Evolutionary conservation across 2,797 vertebrate species (phyloP).

Genomic region (Hyperoplus immaculatus): DNA sequence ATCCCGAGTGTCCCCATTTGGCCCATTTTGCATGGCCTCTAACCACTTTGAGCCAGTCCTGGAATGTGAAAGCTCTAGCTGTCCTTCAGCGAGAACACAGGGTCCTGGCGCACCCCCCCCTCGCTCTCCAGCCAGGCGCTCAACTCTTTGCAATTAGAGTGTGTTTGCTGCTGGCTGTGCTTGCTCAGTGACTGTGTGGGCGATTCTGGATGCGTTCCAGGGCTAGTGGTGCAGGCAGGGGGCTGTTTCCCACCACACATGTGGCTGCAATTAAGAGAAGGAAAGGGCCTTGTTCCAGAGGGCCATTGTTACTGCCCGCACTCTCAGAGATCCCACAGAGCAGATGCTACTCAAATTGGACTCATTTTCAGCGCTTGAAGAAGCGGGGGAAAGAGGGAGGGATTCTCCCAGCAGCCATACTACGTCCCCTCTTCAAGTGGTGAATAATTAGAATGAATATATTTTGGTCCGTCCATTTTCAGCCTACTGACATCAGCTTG

Average conservation of each 20-base stretch:
- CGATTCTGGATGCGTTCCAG: slow-evolving; percentile 77
- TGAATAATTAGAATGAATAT: slow-evolving; percentile 68
- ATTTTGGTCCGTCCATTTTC: slow-evolving; percentile 63
- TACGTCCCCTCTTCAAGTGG: slow-evolving; percentile 58
- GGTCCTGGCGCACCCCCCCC: slow-evolving; percentile 65
- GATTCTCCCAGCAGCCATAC: slow-evolving; percentile 53
- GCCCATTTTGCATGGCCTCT: slow-evolving; percentile 64
- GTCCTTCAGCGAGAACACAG: slow-evolving; percentile 77
- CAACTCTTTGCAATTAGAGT: slow-evolving; percentile 84
- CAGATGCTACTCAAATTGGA: slow-evolving; percentile 81
- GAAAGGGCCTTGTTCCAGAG: slow-evolving; percentile 79
- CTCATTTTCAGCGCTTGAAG: slow-evolving; percentile 69
- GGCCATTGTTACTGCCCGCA: slow-evolving; percentile 74
- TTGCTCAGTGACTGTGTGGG: slow-evolving; percentile 79
- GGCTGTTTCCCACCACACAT: slow-evolving; percentile 78
- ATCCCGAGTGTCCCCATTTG: slow-evolving; percentile 55
- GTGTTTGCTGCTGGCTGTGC: slow-evolving; percentile 81
- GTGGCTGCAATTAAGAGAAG: slow-evolving; percentile 82
- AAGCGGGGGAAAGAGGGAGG: slow-evolving; percentile 54
- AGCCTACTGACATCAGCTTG: slow-evolving; percentile 47
- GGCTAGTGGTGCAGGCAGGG: slow-evolving; percentile 76
- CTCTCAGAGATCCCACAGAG: slow-evolving; percentile 77
- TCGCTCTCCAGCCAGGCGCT: slow-evolving; percentile 78
- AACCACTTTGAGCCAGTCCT: slow-evolving; percentile 65
- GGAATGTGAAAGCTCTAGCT: slow-evolving; percentile 74